Evolutionary conservation across 2,888 invertebrate species (phyloP), one percentile per base, ranked within the genome.

Genomic region (Magallana nippona): DNA sequence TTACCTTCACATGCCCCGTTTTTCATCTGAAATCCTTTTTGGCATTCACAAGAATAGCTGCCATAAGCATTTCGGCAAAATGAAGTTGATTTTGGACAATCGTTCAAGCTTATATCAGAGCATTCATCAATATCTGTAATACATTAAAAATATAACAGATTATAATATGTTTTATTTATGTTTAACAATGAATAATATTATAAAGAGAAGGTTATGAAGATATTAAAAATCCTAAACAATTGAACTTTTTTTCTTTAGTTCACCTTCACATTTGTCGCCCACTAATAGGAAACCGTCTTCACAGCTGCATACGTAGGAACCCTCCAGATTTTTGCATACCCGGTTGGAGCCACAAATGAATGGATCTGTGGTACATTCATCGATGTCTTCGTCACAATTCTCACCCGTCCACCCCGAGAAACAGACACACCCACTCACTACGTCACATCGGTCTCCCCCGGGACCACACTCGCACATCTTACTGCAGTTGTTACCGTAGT

Each of bases 381-480:
- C 80, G 56, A 86, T 62, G 55, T 86, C 84, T 10, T 19, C 56
- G 0, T 79, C 83, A 81, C 86, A 86, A 5, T 79, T 63, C 11
- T 55, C 11, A 63, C 86, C 86, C 10, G 79, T 83, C 83, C 83
- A 86, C 19, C 81, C 84, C 2, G 71, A 22, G n/a, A 79, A 60
- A 83, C 86, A 86, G 32, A 83, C 77, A 82, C 86, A 86, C 55
- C 86, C 86, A n/a, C 19, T 55, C 11, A 71, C 78, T 1, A 55
- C 19, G 77, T 85, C 80, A 80, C 84, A 84, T 1, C 78, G 13
- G 3, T 32, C 19, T 13, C 62, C 77, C 1, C 81, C 82, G 0
- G 44, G 32, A 8, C 84, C 83, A 79, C 86, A 85, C 32, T 32
- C 19, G 82, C 86, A 87, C 15, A 11, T 13, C 15, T 10, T 79